Conservation (phyloP, 2,888 invertebrate species). For the Patella pellucida region DNA sequence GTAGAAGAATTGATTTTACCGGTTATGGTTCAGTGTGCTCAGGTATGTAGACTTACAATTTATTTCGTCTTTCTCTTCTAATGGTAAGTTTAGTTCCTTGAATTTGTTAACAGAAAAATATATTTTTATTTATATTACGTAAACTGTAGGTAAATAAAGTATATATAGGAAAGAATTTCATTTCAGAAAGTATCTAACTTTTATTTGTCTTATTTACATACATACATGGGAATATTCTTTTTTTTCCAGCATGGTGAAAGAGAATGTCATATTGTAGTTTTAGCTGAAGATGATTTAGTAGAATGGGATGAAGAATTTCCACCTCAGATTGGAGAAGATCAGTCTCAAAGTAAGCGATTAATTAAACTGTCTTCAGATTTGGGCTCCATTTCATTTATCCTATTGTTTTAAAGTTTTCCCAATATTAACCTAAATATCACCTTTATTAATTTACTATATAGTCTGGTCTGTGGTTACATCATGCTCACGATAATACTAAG, state of each 20-base stretch:
- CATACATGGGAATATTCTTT: background rate
- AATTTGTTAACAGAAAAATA: too few species aligned
- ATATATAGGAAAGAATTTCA: too few species aligned
- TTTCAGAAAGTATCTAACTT: too few species aligned
- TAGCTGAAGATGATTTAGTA: constrained; percentile 93
- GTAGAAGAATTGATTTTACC: constrained; percentile 96
- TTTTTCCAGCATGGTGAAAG: constrained; percentile 94
- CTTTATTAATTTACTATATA: too few species aligned
- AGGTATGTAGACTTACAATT: constrained; percentile 61
- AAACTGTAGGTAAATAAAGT: too few species aligned
- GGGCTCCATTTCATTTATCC: background rate
- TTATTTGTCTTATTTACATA: too few species aligned
- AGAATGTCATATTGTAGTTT: constrained; percentile 96
- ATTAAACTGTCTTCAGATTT: background rate
- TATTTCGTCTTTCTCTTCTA: background rate
- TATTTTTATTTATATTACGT: too few species aligned
- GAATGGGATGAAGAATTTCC: constrained; percentile 99
- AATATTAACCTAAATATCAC: too few species aligned
- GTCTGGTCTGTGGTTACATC: too few species aligned
- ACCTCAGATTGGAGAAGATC: constrained; percentile 99
- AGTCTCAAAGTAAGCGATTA: constrained; percentile 83
- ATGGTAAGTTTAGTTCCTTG: background rate
- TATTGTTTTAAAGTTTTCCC: background rate
- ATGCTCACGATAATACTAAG: too few species aligned
- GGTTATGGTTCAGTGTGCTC: constrained; percentile 85